Base-by-base conservation (phyloP, 2,113 vertebrate species). In the Polyodon spathula region DNA sequence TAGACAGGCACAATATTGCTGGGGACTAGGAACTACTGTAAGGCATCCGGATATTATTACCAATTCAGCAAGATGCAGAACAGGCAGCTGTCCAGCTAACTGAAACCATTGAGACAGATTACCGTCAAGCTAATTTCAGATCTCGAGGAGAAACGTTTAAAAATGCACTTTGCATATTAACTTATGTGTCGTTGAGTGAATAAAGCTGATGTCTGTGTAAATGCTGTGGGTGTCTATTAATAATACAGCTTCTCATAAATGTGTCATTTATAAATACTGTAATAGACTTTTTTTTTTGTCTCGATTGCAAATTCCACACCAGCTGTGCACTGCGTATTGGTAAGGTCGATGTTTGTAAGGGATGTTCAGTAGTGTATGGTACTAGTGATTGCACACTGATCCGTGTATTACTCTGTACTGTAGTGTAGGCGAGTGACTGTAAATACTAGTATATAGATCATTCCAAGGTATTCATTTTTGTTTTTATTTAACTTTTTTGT, bases 341-440 rank as follows among this genome's bases (percentile, higher is more conserved):
- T 5, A 5, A 64, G 7, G 4, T 66, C 52, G 58, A 12, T 46
- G 0, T 0, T 1, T 61, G 66, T 62, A 71, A 62, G 67, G 60
- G 0, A 66, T 72, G 70, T 75, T 42, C 71, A 6, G 65, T 1
- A 51, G 70, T 43, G 3, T 17, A 75, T 27, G 81, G 81, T 79
- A 78, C 79, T 75, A 76, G 73, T 69, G 73, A 73, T 76, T 74
- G 78, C 71, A 73, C 75, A 76, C 77, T 39, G 68, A 72, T 76
- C 58, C 58, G 48, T 60, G 51, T 54, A 55, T 42, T 43, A 37
- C 40, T 41, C 40, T 62, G 60, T 65, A 69, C 71, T 76, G 75
- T 78, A 77, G 79, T 60, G 68, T 72, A 71, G 0, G 0, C 62
- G 69, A 72, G 69, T 76, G 42, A 16, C 54, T 71, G 81, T 83